phyloP scores from a whole-genome alignment of 2,888 invertebrate genomes.

The Rosalia funebris region DNA sequence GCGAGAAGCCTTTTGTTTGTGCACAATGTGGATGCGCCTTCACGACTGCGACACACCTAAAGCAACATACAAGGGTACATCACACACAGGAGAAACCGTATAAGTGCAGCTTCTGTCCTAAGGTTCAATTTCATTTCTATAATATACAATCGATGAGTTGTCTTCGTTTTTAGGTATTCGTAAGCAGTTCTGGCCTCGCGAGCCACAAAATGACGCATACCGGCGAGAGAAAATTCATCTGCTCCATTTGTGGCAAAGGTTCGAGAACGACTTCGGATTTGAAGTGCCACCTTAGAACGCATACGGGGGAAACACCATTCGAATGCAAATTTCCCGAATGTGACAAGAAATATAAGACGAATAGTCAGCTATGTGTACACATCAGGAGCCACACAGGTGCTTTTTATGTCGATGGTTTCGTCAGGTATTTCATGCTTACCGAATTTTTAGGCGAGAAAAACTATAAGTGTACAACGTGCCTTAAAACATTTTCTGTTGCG shows the following conservation, averaged over 20 bases:
- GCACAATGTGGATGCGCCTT: conserved; percentile 50
- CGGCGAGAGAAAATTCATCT: conserved; percentile 49
- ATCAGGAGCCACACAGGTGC: conserved; percentile 51
- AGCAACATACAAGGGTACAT: conserved; percentile 49
- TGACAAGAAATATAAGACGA: conserved; percentile 49
- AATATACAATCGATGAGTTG: neutral
- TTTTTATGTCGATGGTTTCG: neutral
- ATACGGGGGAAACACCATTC: conserved; percentile 51
- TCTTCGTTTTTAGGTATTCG: conserved; percentile 44
- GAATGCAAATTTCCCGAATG: conserved; percentile 50
- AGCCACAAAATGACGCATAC: conserved; percentile 51
- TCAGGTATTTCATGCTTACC: neutral
- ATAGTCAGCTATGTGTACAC: conserved; percentile 50
- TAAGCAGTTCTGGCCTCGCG: conserved; percentile 48
- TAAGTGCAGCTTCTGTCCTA: conserved; percentile 49
- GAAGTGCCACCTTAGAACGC: conserved; percentile 49
- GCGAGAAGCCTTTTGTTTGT: conserved; percentile 52
- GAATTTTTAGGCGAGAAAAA: conserved; percentile 48
- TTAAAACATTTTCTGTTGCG: conserved; percentile 48
- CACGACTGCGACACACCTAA: conserved; percentile 51
- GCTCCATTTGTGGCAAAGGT: conserved; percentile 49
- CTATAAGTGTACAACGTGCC: conserved; percentile 48
- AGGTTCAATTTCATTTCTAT: no score
- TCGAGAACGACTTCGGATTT: conserved; percentile 49
- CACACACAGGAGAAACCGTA: conserved; percentile 53